Percentiles rank a stretch among this genome's conserved stretches.
Evolutionary conservation across 2,113 vertebrate genomes (phyloP).

Genomic region (Tenrec ecaudatus): DNA sequence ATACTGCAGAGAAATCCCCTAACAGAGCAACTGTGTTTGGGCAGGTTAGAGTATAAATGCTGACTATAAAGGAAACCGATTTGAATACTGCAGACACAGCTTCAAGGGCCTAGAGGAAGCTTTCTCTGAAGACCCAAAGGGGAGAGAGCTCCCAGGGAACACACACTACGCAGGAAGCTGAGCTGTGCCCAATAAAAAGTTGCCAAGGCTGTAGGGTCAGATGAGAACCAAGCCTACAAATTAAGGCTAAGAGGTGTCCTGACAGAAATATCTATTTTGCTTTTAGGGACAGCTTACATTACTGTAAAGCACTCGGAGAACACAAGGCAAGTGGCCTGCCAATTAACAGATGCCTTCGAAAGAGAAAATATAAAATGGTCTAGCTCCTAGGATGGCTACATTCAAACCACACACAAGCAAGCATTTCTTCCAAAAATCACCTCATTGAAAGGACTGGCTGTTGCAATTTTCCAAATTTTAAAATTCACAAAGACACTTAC

Average conservation of each 20-base stretch:
- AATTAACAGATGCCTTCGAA: conserved; percentile 67
- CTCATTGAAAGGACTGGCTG: neutral
- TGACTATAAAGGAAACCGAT: conserved; percentile 47
- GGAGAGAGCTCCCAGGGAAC: conserved; percentile 18
- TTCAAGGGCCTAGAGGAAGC: conserved; percentile 13
- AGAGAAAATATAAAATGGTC: conserved; percentile 58
- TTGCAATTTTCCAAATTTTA: conserved; percentile 37
- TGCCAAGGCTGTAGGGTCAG: conserved; percentile 9
- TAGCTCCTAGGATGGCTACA: neutral
- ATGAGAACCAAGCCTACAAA: conserved; percentile 31
- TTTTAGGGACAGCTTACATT: conserved; percentile 51
- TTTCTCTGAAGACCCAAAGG: neutral
- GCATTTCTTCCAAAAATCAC: conserved; percentile 2
- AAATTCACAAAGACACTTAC: conserved; percentile 31
- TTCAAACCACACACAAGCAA: neutral
- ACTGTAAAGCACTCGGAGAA: conserved; percentile 48
- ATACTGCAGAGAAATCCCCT: conserved; percentile 35
- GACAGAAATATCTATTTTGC: conserved; percentile 18
- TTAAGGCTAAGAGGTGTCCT: conserved; percentile 37
- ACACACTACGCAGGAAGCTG: neutral
- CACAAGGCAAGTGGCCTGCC: conserved; percentile 6
- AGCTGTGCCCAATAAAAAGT: neutral
- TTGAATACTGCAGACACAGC: conserved; percentile 58
- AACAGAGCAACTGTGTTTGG: neutral
- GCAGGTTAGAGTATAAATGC: conserved; percentile 3